These are phyloP conservation scores for Aromia moschata DNA, from an alignment of 2,888 invertebrate genomes.

Conservation along the genomic window DNA sequence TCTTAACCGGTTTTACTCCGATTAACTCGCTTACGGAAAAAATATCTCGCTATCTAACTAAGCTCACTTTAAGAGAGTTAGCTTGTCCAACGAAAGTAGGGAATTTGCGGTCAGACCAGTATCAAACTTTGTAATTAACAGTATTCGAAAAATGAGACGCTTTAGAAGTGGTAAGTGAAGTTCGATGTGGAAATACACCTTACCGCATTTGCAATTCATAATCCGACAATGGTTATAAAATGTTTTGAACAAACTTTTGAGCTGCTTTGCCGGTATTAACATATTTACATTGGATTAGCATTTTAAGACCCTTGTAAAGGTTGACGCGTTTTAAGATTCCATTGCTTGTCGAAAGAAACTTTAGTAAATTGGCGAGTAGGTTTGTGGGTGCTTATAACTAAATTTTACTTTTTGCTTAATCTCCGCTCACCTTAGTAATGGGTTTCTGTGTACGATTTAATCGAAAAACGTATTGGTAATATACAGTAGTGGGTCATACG, in stretches of 20 bases:
- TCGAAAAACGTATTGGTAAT: too few relatives aligned
- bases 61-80: slow-evolving; percentile 2
- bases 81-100: slow-evolving; percentile 13
- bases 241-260: slow-evolving; percentile 17
- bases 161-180: slow-evolving; percentile 25
- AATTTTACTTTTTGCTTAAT: too few relatives aligned
- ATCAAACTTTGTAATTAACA: slow-evolving; percentile 30
- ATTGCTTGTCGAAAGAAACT: not conserved
- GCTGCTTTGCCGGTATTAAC: slow-evolving; percentile 20
- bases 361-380: too few relatives aligned
- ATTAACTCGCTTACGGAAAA: too few relatives aligned
- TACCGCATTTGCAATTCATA: slow-evolving; percentile 26
- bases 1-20: too few relatives aligned
- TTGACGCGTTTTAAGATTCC: not conserved
- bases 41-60: slow-evolving; percentile 1
- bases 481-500: too few relatives aligned
- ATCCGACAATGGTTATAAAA: slow-evolving; percentile 20
- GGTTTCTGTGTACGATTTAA: too few relatives aligned
- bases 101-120: slow-evolving; percentile 22
- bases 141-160: slow-evolving; percentile 17
- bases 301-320: slow-evolving; percentile 7
- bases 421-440: too few relatives aligned
- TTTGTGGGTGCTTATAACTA: too few relatives aligned
- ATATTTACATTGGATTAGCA: slow-evolving; percentile 21
- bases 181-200: slow-evolving; percentile 24